Conservation (phyloP, 2,888 invertebrate genomes). For the Agapostemon virescens region DNA sequence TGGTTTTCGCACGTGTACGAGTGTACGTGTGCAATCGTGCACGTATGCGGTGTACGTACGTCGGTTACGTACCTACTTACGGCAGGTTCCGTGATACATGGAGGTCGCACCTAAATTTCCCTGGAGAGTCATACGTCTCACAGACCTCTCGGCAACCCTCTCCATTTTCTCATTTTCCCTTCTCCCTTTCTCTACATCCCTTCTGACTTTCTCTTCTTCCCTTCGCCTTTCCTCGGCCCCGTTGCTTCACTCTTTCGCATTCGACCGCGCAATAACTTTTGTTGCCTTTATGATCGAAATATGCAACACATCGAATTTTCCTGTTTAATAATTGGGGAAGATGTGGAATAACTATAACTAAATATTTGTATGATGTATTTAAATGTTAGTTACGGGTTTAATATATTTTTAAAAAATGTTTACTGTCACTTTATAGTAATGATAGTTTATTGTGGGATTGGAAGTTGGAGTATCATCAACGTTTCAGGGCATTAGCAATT, state of each 20-base stretch:
- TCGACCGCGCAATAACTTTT: not conserved
- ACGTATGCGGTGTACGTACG: conserved; percentile 62
- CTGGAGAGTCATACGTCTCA: conserved; percentile 73
- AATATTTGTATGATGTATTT: not conserved
- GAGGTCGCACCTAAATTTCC: conserved; percentile 77
- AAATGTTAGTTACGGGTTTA: not conserved
- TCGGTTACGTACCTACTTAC: conserved; percentile 72
- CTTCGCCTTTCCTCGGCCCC: conserved; percentile 12
- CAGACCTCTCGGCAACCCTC: conserved; percentile 58
- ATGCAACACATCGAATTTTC: not conserved
- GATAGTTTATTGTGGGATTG: too few species aligned
- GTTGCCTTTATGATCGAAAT: not conserved
- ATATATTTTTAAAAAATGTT: not conserved
- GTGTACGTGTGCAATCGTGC: conserved; percentile 10
- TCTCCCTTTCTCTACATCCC: conserved; percentile 34
- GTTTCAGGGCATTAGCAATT: too few species aligned
- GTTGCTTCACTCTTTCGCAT: not conserved
- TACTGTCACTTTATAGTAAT: too few species aligned
- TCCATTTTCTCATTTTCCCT: conserved; percentile 44
- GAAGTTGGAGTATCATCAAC: too few species aligned
- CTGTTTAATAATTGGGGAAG: not conserved
- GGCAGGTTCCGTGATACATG: conserved; percentile 75
- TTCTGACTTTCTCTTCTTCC: conserved; percentile 13
- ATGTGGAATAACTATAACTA: not conserved
- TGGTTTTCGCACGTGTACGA: conserved; percentile 24